phyloP scores from a whole-genome alignment of 2,797 vertebrate genomes.

The Hydrophis major region DNA sequence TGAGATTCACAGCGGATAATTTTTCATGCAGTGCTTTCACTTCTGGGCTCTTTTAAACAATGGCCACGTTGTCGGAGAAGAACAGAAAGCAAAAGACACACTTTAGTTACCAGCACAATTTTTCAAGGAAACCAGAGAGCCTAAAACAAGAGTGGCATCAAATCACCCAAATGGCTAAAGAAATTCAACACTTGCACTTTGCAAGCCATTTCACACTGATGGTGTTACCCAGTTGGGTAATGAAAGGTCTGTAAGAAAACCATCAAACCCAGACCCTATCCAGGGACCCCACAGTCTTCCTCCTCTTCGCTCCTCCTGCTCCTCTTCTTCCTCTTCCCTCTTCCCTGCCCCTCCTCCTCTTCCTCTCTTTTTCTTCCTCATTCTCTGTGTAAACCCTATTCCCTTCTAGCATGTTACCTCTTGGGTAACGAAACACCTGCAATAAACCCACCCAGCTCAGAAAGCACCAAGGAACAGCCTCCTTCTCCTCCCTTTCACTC shows the following conservation, averaged over 20 bases:
- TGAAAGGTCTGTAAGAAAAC: neutral
- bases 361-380: no score
- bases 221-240: neutral
- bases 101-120: neutral
- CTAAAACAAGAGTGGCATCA: neutral
- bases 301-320: neutral
- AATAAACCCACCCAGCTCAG: neutral
- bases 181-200: no score
- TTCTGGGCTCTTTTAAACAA: constrained; percentile 68
- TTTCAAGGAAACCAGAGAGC: neutral
- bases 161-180: neutral
- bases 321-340: no score
- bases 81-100: neutral
- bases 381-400: no score
- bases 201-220: neutral
- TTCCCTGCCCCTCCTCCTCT: no score
- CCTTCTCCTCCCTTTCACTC: neutral
- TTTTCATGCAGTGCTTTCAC: constrained; percentile 86
- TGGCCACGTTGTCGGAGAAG: neutral
- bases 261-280: neutral
- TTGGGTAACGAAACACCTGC: neutral
- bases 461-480: neutral
- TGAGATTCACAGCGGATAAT: constrained; percentile 79
- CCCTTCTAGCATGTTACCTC: neutral
- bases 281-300: no score